Evolutionary conservation across 2,797 vertebrate species (phyloP), one percentile per base, ranked within the genome.

Genomic region (Esox masquinongy): DNA sequence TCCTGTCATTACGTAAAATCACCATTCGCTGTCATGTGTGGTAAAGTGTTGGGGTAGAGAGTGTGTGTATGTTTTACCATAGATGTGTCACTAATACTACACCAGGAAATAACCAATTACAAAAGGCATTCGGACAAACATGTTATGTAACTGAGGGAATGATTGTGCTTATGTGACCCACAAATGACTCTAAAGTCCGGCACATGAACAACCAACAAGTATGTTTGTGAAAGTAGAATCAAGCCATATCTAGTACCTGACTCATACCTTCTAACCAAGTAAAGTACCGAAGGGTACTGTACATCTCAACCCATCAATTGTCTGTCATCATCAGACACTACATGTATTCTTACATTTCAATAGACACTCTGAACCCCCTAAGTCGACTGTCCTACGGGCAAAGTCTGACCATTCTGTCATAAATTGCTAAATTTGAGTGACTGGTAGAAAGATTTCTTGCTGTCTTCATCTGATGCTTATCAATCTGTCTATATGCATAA

Each of bases 21-120:
- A 26, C 22, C 22, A 61, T 59, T 8, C 2, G 17, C 19, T 19
- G 9, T 59, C n/a, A 53, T 17, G 53, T 59, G 19, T 9, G 4
- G n/a, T 11, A 8, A 59, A 59, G 53, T 15, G 22, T 14, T 2
- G 11, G 9, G 16, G 29, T 16, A 34, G 74, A 19, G 14, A 1
- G 51, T 67, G 51, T 59, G 51, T 19, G 26, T 24, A 2, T 67
- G 75, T 84, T 85, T 4, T 83, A 17, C 69, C 72, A 43, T 53
- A 70, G 81, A 81, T 72, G 77, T 81, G 74, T 84, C 77, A 92
- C 47, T 71, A 75, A 93, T 93, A 92, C 91, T 92, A 92, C 90
- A 93, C 87, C 77, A 83, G 78, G 77, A 89, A 86, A 86, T 80
- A 73, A 70, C 72, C 82, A 83, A 78, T 92, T 87, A 85, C 83